These are phyloP conservation scores for Stercorarius parasiticus DNA, from an alignment of 2,113 vertebrate genomes.

Conservation along the genomic window DNA sequence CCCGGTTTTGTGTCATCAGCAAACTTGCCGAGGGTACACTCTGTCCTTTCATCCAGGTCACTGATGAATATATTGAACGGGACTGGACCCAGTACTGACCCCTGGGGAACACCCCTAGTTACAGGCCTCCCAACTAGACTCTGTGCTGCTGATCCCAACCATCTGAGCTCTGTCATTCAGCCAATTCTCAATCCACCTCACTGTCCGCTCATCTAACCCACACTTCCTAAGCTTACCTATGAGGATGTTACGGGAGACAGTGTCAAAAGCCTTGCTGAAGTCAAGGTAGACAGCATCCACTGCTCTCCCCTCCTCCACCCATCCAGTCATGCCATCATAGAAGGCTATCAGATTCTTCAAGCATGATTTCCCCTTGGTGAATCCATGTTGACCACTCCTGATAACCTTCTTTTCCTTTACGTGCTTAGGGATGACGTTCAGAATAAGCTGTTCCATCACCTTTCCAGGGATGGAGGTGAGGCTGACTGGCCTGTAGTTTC, in stretches of 20 bases:
- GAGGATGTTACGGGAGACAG: neutral
- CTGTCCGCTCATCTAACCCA: neutral
- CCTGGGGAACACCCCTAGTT: neutral
- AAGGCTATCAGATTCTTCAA: neutral
- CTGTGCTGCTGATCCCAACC: neutral
- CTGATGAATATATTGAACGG: neutral
- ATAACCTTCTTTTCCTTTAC: neutral
- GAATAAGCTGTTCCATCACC: neutral
- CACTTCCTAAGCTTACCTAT: neutral
- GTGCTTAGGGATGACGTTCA: neutral
- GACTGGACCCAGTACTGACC: neutral
- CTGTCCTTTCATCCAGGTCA: neutral
- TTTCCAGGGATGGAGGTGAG: neutral
- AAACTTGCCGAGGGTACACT: neutral
- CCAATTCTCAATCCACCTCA: neutral
- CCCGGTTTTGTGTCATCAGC: neutral
- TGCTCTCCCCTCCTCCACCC: neutral
- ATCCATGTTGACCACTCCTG: neutral
- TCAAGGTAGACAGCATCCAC: neutral
- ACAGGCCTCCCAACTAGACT: neutral
- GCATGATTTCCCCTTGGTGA: neutral
- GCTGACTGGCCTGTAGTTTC: neutral
- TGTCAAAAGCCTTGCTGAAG: neutral
- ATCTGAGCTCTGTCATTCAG: neutral
- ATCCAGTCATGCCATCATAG: neutral